Base-by-base conservation (phyloP, 2,113 vertebrate genomes). In the Takifugu bimaculatus region DNA sequence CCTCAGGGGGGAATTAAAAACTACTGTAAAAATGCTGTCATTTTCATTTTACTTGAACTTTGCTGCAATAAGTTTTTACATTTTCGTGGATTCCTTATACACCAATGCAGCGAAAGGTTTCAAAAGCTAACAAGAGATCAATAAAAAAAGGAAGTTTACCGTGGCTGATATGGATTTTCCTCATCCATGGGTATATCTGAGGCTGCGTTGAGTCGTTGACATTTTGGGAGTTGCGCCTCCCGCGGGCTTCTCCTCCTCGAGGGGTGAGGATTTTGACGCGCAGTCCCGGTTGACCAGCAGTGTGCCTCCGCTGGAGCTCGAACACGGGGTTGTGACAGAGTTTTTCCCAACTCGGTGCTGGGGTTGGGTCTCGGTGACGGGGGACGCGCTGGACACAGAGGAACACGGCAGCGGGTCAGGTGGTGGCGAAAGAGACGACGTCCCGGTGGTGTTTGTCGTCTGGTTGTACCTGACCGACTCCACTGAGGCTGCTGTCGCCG, bases 151-250 rank as follows among this genome's bases (percentile, higher is more conserved):
- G 28, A 52, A 79, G 90, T 12, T 95, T 98, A 98, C 96, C 96
- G 86, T 99, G 96, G 93, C 88, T 99, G 94, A 99, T 95, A 80
- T 99, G 96, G 76, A 98, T 94, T 90, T 99, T 99, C 86, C 95
- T 90, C 96, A 99, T 99, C 96, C 96, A 98, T 42, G 96, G 96
- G 79, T 98, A 98, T 88, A 98, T 98, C 90, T 98, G 96, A 79
- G 96, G 96, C 65, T 98, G 96, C 52, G 89, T 55, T 28, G 91
- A 90, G 82, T 94, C 94, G 79, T 84, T 92, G 85, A 92, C 88
- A 88, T 93, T 95, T 88, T 94, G 94, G 77, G 92, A 89, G 91
- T 92, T 88, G 93, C 92, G 90, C 94, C 94, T 88, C 93, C 93
- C 78, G 93, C 90, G 64, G 94, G 91, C 81, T 95, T 92, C 81